Evolutionary conservation across 2,888 invertebrate genomes (phyloP).

Genomic region (Athrips mouffetella): DNA sequence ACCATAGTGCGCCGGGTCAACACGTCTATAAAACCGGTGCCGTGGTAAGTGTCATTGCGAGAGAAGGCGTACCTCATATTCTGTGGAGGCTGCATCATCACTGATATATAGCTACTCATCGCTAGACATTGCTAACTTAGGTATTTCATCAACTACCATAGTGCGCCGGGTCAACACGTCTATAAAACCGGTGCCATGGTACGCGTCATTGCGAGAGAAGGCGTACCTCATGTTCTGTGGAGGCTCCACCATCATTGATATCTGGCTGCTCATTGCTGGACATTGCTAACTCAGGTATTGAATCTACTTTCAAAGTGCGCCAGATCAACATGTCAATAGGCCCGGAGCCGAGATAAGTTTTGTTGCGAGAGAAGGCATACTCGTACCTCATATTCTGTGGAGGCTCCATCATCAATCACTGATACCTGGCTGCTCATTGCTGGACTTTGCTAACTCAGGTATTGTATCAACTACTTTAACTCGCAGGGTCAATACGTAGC

Average conservation of each 20-base stretch:
- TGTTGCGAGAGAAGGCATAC: slow-evolving; percentile 59
- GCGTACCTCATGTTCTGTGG: slow-evolving; percentile 75
- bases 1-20: no score
- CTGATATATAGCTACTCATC: slow-evolving; percentile 64
- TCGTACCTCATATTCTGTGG: slow-evolving; percentile 80
- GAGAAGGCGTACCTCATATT: slow-evolving; percentile 66
- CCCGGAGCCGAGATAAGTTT: slow-evolving; percentile 77
- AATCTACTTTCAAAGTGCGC: background rate
- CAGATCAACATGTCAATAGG: slow-evolving; percentile 60
- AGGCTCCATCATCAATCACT: slow-evolving; percentile 69
- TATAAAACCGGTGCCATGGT: slow-evolving; percentile 75
- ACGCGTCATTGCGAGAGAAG: slow-evolving; percentile 68
- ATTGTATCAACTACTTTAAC: background rate
- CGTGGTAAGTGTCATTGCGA: slow-evolving; percentile 74
- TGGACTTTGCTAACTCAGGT: slow-evolving; percentile 68
- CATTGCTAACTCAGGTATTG: slow-evolving; percentile 61
- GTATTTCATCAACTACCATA: slow-evolving; percentile 22
- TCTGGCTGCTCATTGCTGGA: slow-evolving; percentile 72
- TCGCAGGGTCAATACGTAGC: slow-evolving; percentile 53
- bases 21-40: slow-evolving; percentile 70
- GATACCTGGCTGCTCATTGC: slow-evolving; percentile 69
- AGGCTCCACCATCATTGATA: slow-evolving; percentile 66
- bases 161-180: slow-evolving; percentile 44
- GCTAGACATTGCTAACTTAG: slow-evolving; percentile 72
- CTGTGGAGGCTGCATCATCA: slow-evolving; percentile 75